A percentile compares a stretch with the other conserved stretches of the same genome.
These are phyloP conservation scores for Kryphioiulus occultus DNA, from an alignment of 2,888 invertebrate species.

Conservation along the genomic window DNA sequence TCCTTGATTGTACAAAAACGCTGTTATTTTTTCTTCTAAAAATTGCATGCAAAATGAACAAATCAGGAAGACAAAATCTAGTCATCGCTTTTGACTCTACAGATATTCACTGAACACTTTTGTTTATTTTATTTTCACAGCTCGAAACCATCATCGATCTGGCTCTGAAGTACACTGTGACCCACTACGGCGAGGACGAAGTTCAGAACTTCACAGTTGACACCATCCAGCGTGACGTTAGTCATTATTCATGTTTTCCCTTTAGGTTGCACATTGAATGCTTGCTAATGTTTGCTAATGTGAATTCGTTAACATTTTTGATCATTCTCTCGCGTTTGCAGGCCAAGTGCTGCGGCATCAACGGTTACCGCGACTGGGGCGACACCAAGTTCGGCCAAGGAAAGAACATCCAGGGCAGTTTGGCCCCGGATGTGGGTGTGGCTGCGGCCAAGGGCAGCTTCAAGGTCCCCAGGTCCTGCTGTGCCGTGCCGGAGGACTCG, in stretches of 20 bases:
- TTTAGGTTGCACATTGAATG: not conserved
- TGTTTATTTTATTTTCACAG: conserved; percentile 57
- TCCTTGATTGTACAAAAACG: too few relatives aligned
- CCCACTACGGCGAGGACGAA: conserved; percentile 67
- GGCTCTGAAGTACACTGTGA: conserved; percentile 71
- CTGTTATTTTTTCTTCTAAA: too few relatives aligned
- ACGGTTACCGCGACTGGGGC: conserved; percentile 60
- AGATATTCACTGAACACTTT: not conserved
- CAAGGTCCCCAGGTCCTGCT: conserved; percentile 71
- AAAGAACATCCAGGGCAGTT: conserved; percentile 3
- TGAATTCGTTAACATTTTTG: not conserved
- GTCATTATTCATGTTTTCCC: conserved; percentile 47
- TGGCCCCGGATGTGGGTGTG: conserved; percentile 46
- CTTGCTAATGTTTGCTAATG: not conserved
- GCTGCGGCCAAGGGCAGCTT: conserved; percentile 61
- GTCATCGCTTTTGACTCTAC: not conserved
- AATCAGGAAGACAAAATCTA: not conserved
- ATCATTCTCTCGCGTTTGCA: conserved; percentile 59
- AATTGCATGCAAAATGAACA: not conserved
- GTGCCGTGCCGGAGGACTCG: conserved; percentile 65
- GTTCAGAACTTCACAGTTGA: conserved; percentile 71
- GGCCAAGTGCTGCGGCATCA: conserved; percentile 78
- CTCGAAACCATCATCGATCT: conserved; percentile 72
- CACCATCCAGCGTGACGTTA: conserved; percentile 69
- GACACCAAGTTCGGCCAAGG: conserved; percentile 48